Conservation (phyloP, 1,140 invertebrate species). For the Microplitis mediator region DNA sequence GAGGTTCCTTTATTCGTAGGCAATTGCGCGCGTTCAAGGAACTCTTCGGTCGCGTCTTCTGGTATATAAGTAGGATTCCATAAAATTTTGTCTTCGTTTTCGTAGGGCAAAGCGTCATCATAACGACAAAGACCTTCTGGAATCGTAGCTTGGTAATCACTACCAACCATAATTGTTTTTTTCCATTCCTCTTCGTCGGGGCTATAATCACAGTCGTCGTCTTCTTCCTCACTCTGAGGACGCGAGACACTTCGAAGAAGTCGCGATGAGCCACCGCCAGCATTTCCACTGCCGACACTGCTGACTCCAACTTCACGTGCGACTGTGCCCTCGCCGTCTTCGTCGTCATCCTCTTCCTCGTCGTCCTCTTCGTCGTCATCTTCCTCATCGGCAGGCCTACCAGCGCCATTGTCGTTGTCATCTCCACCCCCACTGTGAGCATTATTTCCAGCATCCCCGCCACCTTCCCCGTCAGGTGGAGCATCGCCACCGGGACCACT, state of each 20-base stretch:
- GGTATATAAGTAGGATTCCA: conserved; percentile 86
- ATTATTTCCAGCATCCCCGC: background rate
- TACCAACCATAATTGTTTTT: conserved; percentile 94
- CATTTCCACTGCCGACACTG: conserved; percentile 35
- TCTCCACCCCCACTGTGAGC: background rate
- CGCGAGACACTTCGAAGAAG: conserved; percentile 67
- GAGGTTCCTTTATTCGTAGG: conserved; percentile 65
- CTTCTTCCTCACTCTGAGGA: conserved; percentile 73
- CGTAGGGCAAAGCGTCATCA: conserved; percentile 91
- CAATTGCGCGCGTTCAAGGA: conserved; percentile 74
- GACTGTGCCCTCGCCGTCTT: conserved; percentile 39
- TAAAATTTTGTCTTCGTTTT: conserved; percentile 93
- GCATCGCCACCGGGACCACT: background rate
- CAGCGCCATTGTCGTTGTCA: conserved; percentile 17
- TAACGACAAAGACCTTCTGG: conserved; percentile 90
- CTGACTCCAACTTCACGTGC: conserved; percentile 47
- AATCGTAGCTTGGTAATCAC: conserved; percentile 91
- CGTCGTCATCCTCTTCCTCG: conserved; percentile 35
- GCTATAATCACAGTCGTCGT: conserved; percentile 77
- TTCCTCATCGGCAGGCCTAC: conserved; percentile 33
- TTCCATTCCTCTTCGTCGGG: conserved; percentile 80
- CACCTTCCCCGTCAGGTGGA: conserved; percentile 14
- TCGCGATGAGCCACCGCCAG: conserved; percentile 52
- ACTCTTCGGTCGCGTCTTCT: conserved; percentile 80
- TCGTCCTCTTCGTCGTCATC: conserved; percentile 42